Evolutionary conservation across 2,113 vertebrate species (phyloP), one percentile per base, ranked within the genome.

Genomic region (Calypte anna): DNA sequence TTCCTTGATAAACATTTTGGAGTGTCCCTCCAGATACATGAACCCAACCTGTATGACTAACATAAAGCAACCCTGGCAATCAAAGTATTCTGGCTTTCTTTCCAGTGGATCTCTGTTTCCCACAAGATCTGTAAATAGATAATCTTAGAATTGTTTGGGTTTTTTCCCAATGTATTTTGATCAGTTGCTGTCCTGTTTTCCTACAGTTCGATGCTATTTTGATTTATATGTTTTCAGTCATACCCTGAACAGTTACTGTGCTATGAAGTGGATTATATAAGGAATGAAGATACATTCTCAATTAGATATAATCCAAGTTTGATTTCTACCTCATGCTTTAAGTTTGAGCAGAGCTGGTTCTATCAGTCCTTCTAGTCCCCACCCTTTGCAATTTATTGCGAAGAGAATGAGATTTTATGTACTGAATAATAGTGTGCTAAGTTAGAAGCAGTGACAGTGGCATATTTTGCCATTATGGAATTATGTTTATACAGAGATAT

Each of bases 401-500:
- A 86, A 89, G 59, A 77, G 51, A 91, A 16, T 73, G 58, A 73
- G 62, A 54, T 80, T 88, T 93, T 90, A 74, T 88, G 74, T 62
- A 55, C n/a, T 64, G 51, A 73, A 82, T 75, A 76, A 69, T 7
- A 58, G 7, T 55, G 40, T 68, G 7, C 62, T 64, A 69, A 76
- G 2, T 88, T 90, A 3, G 8, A 76, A 46, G 36, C 72, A 40
- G 40, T 40, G 40, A 12, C 88, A 43, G 40, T 66, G 19, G 40
- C 73, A 87, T 93, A 63, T 64, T 82, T 86, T 95, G n/a, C 46
- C 66, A 44, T 70, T 85, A 70, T 72, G 40, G 25, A 51, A 84
- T 96, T 96, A 91, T 7, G n/a, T 90, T 95, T 93, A 64, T 70
- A 57, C 6, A 14, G 69, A 44, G 44, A 51, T 78, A 81, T 80